A percentile compares a stretch with the other conserved stretches of the same genome.
Conservation (phyloP, 2,797 vertebrate species). For the Carduelis carduelis region DNA sequence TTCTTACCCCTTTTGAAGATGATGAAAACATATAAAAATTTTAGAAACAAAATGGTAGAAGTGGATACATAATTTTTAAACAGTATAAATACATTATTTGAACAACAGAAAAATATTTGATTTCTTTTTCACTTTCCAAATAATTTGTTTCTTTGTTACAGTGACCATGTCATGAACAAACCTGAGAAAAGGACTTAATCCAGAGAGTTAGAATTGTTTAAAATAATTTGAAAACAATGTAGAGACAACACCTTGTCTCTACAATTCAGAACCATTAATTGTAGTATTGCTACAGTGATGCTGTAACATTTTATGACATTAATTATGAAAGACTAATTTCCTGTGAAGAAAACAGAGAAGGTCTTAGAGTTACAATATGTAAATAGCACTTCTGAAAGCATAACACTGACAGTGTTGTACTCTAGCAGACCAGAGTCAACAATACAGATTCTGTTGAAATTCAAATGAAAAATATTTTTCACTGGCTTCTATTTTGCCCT, state of each 20-base stretch:
- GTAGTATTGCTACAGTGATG: not conserved
- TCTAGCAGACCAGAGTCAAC: not conserved
- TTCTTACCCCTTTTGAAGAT: not conserved
- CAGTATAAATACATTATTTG: not conserved
- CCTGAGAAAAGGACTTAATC: not conserved
- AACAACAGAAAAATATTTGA: not conserved
- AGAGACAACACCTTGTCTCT: not conserved
- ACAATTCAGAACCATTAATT: not conserved
- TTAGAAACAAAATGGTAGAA: not conserved
- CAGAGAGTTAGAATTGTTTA: not conserved
- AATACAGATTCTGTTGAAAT: conserved; percentile 16
- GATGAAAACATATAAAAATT: not conserved
- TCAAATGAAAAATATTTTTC: not conserved
- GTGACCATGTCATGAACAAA: not conserved
- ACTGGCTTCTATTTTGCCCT: not conserved
- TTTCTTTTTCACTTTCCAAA: not conserved
- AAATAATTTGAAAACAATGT: not conserved
- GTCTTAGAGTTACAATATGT: conserved; percentile 2
- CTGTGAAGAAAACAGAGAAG: not conserved
- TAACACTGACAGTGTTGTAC: conserved; percentile 3
- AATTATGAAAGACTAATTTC: conserved; percentile 21
- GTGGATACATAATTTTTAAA: not conserved
- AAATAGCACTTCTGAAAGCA: not conserved
- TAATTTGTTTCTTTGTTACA: not conserved
- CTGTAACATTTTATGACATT: not conserved